A percentile compares a stretch with the other conserved stretches of the same genome.
These are phyloP conservation scores for Gasteruption jaculator DNA, from an alignment of 2,888 invertebrate species.

Conservation along the genomic window DNA sequence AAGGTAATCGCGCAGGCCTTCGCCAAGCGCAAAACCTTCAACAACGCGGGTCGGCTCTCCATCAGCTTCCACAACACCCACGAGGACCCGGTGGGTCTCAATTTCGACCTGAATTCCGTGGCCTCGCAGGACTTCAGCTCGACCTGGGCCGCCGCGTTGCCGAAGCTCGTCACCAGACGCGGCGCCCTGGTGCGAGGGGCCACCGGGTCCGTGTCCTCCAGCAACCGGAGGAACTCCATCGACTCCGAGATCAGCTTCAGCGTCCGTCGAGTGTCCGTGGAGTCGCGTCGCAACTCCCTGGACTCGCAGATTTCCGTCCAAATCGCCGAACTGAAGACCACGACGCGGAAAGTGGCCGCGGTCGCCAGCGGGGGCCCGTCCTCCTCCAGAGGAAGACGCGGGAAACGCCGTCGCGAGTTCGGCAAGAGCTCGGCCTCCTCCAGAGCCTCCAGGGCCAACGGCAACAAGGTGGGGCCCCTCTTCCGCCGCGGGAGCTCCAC, in stretches of 20 bases:
- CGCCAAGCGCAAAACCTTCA: slow-evolving; percentile 79
- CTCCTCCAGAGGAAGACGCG: slow-evolving; percentile 49
- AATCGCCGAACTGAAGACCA: slow-evolving; percentile 64
- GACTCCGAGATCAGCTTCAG: slow-evolving; percentile 71
- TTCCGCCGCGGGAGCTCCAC: slow-evolving; percentile 65
- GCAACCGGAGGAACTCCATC: slow-evolving; percentile 56
- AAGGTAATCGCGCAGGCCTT: slow-evolving; percentile 89
- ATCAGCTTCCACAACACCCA: slow-evolving; percentile 83
- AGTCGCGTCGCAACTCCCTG: slow-evolving; percentile 80
- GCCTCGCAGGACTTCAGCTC: slow-evolving; percentile 84
- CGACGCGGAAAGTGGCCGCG: slow-evolving; percentile 61
- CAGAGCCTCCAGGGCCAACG: slow-evolving; percentile 30
- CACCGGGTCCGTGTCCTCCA: slow-evolving; percentile 56
- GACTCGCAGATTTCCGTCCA: slow-evolving; percentile 85
- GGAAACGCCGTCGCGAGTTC: slow-evolving; percentile 47
- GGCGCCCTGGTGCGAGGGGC: slow-evolving; percentile 72
- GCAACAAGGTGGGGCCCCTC: slow-evolving; percentile 37
- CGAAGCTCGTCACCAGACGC: slow-evolving; percentile 78
- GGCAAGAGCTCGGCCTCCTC: slow-evolving; percentile 53
- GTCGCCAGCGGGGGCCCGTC: slow-evolving; percentile 30
- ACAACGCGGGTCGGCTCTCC: slow-evolving; percentile 78
- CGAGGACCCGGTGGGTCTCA: slow-evolving; percentile 84
- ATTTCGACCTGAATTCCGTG: slow-evolving; percentile 68
- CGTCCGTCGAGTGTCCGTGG: slow-evolving; percentile 77
- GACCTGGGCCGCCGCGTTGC: slow-evolving; percentile 87